These are phyloP conservation scores for Eriocheir sinensis DNA, from an alignment of 1,140 invertebrate species.

Conservation along the genomic window DNA sequence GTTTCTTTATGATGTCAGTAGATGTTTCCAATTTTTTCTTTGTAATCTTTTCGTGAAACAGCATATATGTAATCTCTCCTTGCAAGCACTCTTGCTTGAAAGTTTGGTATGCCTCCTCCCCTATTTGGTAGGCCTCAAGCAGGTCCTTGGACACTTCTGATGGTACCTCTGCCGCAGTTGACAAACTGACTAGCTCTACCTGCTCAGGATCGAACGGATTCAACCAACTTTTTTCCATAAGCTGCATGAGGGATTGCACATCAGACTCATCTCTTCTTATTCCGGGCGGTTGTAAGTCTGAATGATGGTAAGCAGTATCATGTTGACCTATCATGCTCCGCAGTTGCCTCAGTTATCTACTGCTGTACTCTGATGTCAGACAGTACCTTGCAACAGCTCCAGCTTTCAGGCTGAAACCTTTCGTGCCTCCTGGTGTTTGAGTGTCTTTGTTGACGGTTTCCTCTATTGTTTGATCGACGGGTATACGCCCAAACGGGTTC, in stretches of 20 bases:
- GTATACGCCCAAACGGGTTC: background rate
- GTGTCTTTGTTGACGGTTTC: conserved; percentile 31
- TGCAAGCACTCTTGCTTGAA: background rate
- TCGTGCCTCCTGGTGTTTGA: conserved; percentile 1
- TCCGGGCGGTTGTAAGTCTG: background rate
- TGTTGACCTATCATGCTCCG: background rate
- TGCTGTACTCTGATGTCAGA: background rate
- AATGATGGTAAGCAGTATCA: background rate
- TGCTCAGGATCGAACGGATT: background rate
- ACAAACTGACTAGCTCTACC: background rate
- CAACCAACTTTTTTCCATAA: background rate
- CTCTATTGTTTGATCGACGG: conserved; percentile 29
- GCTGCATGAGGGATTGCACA: background rate
- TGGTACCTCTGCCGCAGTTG: background rate
- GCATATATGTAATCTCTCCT: background rate
- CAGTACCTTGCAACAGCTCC: background rate
- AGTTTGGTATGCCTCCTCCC: background rate
- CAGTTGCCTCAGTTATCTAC: background rate
- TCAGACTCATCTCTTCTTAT: background rate
- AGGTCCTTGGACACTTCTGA: background rate
- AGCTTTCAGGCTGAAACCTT: background rate
- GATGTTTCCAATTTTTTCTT: background rate
- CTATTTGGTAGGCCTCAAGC: background rate
- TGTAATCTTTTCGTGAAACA: background rate
- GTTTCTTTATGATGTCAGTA: background rate